Evolutionary conservation across 1,140 invertebrate species (phyloP).

Genomic region (Sarcophaga peregrina): DNA sequence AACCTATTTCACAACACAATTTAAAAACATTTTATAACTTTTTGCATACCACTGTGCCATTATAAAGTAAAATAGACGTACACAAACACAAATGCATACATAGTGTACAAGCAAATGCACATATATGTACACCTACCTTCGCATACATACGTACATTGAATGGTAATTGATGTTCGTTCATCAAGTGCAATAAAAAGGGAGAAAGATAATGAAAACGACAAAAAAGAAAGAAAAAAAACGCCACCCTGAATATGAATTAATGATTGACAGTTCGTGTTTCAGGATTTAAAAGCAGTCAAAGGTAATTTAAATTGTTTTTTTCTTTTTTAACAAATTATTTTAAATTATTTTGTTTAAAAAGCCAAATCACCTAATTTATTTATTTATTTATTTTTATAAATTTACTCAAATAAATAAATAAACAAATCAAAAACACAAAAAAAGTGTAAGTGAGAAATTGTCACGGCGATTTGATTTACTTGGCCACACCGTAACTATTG

Average conservation of each 20-base stretch:
- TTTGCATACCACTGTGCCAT: too few relatives aligned
- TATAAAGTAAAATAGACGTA: too few relatives aligned
- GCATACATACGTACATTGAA: background rate
- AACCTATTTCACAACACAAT: too few relatives aligned
- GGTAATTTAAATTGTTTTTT: background rate
- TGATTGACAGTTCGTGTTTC: background rate
- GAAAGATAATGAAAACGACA: background rate
- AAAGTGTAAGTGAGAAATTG: too few relatives aligned
- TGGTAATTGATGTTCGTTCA: background rate
- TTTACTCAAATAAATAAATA: too few relatives aligned
- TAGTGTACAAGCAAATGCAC: too few relatives aligned
- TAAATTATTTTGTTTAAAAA: background rate
- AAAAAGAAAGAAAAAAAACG: background rate
- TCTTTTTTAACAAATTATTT: background rate
- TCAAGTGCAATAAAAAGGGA: background rate
- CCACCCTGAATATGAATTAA: background rate
- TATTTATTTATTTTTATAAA: too few relatives aligned
- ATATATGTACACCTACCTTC: constrained; percentile 16
- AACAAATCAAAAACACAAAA: too few relatives aligned
- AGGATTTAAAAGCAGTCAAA: background rate
- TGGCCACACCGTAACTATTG: background rate
- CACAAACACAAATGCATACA: too few relatives aligned
- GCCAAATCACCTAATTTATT: background rate
- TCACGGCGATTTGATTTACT: constrained; percentile 29
- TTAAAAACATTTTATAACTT: too few relatives aligned